These are phyloP conservation scores for Gadus macrocephalus DNA, from an alignment of 2,113 vertebrate genomes.

Conservation along the genomic window DNA sequence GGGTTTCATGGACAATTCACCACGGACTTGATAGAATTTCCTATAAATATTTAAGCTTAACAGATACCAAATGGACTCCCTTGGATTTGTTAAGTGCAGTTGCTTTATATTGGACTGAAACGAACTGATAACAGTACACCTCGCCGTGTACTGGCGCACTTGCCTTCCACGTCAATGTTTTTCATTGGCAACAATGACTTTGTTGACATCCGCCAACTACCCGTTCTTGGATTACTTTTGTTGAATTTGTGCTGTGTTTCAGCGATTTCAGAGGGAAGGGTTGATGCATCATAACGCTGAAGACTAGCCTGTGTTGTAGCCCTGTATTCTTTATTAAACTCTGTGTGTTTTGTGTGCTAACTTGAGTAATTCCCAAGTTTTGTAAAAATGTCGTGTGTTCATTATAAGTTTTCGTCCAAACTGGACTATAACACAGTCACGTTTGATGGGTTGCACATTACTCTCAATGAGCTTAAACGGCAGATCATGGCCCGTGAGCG, in stretches of 20 bases:
- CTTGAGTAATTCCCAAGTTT: constrained; percentile 47
- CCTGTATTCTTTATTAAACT: constrained; percentile 51
- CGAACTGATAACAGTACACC: constrained; percentile 40
- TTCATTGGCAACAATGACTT: constrained; percentile 49
- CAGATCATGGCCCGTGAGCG: constrained; percentile 97
- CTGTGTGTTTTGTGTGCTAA: constrained; percentile 56
- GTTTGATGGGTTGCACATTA: constrained; percentile 96
- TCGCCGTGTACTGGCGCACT: constrained; percentile 37
- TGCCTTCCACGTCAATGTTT: constrained; percentile 39
- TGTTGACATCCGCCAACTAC: constrained; percentile 43
- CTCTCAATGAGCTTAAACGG: constrained; percentile 91
- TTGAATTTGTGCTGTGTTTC: constrained; percentile 38
- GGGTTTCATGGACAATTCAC: constrained; percentile 45
- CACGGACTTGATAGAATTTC: constrained; percentile 36
- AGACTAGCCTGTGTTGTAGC: constrained; percentile 58
- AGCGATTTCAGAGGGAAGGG: constrained; percentile 32
- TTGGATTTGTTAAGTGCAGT: constrained; percentile 36
- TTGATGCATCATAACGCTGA: constrained; percentile 45
- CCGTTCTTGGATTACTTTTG: constrained; percentile 25
- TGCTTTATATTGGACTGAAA: constrained; percentile 51
- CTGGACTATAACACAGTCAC: constrained; percentile 98
- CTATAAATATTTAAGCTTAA: neutral
- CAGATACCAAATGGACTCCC: constrained; percentile 33
- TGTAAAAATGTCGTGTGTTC: constrained; percentile 92
- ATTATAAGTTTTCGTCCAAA: constrained; percentile 98